Evolutionary conservation across 2,888 invertebrate species (phyloP).

Genomic region (Phoronis australis): DNA sequence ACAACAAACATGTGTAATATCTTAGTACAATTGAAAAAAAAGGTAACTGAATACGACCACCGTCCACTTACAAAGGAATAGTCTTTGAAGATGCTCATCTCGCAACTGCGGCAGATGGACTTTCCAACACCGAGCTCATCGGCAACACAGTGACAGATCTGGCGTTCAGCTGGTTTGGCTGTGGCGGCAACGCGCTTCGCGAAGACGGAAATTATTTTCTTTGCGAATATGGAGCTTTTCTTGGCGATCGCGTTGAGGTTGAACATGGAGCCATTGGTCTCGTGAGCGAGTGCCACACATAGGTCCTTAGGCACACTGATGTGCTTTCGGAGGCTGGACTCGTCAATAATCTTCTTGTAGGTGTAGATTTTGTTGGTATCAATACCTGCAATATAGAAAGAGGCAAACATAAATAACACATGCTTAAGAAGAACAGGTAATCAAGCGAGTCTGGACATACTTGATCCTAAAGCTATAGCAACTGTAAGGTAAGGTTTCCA

Average conservation of each 20-base stretch:
- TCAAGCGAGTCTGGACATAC: no score
- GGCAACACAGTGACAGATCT: slow-evolving; percentile 53
- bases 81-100: slow-evolving; percentile 5
- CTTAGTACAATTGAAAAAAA: no score
- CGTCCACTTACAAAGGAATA: no score
- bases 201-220: slow-evolving; percentile 48
- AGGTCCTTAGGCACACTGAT: slow-evolving; percentile 37
- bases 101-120: slow-evolving; percentile 44
- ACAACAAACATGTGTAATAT: no score
- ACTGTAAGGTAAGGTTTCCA: no score
- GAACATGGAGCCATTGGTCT: slow-evolving; percentile 66
- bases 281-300: slow-evolving; percentile 65
- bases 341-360: slow-evolving; percentile 63
- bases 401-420: slow-evolving; percentile 64
- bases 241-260: slow-evolving; percentile 54
- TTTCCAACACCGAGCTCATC: slow-evolving; percentile 50
- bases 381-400: slow-evolving; percentile 58
- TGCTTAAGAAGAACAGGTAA: neutral
- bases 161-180: slow-evolving; percentile 49
- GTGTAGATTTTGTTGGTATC: slow-evolving; percentile 72
- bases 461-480: no score
- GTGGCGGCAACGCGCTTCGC: slow-evolving; percentile 40
- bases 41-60: no score
- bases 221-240: slow-evolving; percentile 26
- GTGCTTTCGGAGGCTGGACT: slow-evolving; percentile 59